phyloP scores from a whole-genome alignment of 1,140 invertebrate species.

The Lanistes nyassanus region DNA sequence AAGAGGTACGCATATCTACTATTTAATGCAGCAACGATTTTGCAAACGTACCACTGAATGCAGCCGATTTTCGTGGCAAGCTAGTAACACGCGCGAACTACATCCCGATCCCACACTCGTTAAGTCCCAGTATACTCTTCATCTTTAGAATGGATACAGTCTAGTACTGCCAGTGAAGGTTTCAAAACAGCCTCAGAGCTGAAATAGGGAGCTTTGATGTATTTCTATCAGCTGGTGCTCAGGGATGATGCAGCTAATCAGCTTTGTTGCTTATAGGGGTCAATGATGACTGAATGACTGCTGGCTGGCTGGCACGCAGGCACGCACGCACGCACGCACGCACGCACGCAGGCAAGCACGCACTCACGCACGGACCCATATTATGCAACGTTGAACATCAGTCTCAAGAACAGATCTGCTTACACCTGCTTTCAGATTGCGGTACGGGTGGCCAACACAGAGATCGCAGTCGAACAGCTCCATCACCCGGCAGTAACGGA shows the following conservation, averaged over 20 bases:
- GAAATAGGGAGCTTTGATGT: neutral
- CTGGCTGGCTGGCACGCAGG: neutral
- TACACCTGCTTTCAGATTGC: slow-evolving; percentile 4
- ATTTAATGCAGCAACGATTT: neutral
- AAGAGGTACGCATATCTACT: slow-evolving; percentile 58
- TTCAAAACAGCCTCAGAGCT: neutral
- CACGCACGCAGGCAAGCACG: slow-evolving; percentile 11
- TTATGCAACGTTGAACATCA: too few species aligned
- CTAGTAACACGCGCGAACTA: neutral
- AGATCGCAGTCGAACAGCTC: neutral
- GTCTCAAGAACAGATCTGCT: slow-evolving; percentile 5
- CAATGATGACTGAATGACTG: neutral
- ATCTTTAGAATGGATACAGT: neutral
- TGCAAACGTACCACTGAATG: neutral
- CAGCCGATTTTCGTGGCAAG: neutral
- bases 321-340: slow-evolving; percentile 15
- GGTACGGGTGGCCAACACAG: neutral
- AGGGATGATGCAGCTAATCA: too few species aligned
- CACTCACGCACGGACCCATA: slow-evolving; percentile 13
- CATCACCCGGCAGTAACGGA: neutral
- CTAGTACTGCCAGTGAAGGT: neutral
- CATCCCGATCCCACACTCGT: neutral
- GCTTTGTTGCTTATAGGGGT: too few species aligned
- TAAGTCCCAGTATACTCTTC: neutral
- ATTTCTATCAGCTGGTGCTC: too few species aligned